Evolutionary conservation across 1,140 invertebrate species (phyloP), one percentile per base, ranked within the genome.

Genomic region (Drosophila hydei): DNA sequence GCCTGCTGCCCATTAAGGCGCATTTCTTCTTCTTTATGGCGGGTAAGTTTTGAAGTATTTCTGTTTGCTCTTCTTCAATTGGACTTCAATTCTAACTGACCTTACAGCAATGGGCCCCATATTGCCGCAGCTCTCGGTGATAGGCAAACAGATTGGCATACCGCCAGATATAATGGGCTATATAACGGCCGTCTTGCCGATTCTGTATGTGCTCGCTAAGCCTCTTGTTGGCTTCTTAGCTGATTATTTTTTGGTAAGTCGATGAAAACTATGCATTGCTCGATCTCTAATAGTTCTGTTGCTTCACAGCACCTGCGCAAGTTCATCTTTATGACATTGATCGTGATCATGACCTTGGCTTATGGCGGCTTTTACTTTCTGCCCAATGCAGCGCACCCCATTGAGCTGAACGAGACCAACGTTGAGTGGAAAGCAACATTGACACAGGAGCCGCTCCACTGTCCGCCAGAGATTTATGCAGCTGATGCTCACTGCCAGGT

Each of bases 11-110:
- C 7, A 93, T 96, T n/a, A 96, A 96, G 92, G 94, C 94, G 1
- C 96, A 96, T 89, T 96, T 94, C 70, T 96, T 96, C 87, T 96
- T 96, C 81, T 96, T 96, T 73, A 96, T 96, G 93, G 95, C 95
- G 77, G 95, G 96, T 96, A 92, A 94, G 93, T 92, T 2, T 18
- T 19, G 14, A 19, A n/a, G 4, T 3, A 19, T 12, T 27, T 36
- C 11, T 4, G 12, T 25, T 25, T 14, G 2, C n/a, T 47, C 0
- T 47, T 21, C 9, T 3, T 4, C n/a, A 40, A 23, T 25, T 51
- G 30, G 38, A 42, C 58, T 14, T 4, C 27, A 5, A 36, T 9
- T 38, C 8, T 48, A 50, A 45, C 74, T 85, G 40, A 65, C 59
- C 76, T 92, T 93, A 21, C 89, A 96, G 96, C 95, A 2, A 94